These are phyloP conservation scores for Sericinus montela DNA, from an alignment of 2,888 invertebrate species.

Conservation along the genomic window DNA sequence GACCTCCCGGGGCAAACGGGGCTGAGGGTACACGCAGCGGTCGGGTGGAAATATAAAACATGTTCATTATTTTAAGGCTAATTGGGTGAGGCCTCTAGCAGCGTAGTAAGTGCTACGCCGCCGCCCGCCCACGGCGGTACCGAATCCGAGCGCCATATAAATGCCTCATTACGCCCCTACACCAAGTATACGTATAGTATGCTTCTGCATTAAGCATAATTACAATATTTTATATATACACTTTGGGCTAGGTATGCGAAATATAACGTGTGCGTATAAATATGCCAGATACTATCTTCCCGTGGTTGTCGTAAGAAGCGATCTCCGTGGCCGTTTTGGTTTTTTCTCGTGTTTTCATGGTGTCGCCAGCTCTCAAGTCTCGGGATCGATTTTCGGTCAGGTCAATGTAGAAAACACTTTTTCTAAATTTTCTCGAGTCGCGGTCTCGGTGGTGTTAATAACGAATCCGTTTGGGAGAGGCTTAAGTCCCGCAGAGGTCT, in stretches of 20 bases:
- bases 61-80: slow-evolving; percentile 80
- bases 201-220: slow-evolving; percentile 72
- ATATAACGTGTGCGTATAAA: too few relatives aligned
- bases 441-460: too few relatives aligned
- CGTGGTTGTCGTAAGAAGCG: too few relatives aligned
- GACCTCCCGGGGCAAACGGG: slow-evolving; percentile 74
- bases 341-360: too few relatives aligned
- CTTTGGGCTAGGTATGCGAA: background rate
- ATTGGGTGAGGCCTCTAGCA: slow-evolving; percentile 77
- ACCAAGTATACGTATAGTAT: slow-evolving; percentile 43
- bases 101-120: slow-evolving; percentile 43
- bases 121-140: slow-evolving; percentile 70
- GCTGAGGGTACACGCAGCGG: slow-evolving; percentile 72
- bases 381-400: too few relatives aligned
- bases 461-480: too few relatives aligned
- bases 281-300: too few relatives aligned
- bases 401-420: too few relatives aligned
- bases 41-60: slow-evolving; percentile 77
- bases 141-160: slow-evolving; percentile 60
- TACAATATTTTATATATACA: slow-evolving; percentile 30
- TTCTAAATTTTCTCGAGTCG: too few relatives aligned
- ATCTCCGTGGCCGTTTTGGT: too few relatives aligned
- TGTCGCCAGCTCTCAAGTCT: too few relatives aligned
- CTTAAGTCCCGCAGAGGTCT: too few relatives aligned
- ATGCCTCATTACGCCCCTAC: slow-evolving; percentile 57